Conservation (phyloP, 2,113 vertebrate genomes). For the Dicentrarchus labrax region DNA sequence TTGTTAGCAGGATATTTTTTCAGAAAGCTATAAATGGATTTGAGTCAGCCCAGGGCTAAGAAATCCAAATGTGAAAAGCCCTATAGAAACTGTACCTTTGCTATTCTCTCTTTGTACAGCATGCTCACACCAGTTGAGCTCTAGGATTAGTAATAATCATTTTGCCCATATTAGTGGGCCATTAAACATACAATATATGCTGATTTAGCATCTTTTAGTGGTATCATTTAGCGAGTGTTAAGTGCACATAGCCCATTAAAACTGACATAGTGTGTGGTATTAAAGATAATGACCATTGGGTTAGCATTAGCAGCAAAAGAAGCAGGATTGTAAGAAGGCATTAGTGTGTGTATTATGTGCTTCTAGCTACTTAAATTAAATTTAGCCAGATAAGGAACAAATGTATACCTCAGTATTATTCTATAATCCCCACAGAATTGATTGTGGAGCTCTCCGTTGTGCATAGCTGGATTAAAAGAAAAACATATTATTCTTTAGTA, state of each 20-base stretch:
- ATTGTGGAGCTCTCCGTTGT: constrained; percentile 22
- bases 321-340: constrained; percentile 31
- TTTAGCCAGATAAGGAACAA: constrained; percentile 39
- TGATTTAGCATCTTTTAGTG: constrained; percentile 39
- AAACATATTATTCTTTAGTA: constrained; percentile 4
- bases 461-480: not conserved
- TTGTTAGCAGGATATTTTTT: no score
- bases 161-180: not conserved
- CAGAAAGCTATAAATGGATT: no score
- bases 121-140: not conserved
- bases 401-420: constrained; percentile 41
- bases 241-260: constrained; percentile 41
- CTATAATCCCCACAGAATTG: constrained; percentile 17
- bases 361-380: constrained; percentile 39
- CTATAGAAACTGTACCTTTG: not conserved
- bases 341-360: constrained; percentile 36
- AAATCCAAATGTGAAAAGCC: not conserved
- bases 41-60: no score
- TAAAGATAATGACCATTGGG: constrained; percentile 46
- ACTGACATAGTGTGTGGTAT: constrained; percentile 37
- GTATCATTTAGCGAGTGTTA: constrained; percentile 21
- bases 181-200: constrained; percentile 17
- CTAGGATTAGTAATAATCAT: constrained; percentile 3
- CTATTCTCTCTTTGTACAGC: not conserved
- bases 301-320: constrained; percentile 35